phyloP scores from a whole-genome alignment of 2,797 vertebrate genomes.

The Lepus townsendii region DNA sequence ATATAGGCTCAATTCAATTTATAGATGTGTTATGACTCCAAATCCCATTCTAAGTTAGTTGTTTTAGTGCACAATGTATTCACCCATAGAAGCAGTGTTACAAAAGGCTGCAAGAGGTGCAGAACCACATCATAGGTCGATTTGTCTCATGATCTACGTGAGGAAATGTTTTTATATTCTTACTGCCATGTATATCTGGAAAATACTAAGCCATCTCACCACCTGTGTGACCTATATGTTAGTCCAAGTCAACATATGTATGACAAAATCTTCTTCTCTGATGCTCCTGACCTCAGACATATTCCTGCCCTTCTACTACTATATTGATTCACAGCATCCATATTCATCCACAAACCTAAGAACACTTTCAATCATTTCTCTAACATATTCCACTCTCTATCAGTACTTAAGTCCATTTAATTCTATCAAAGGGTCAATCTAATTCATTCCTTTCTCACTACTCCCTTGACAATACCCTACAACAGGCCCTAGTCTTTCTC shows the following conservation, averaged over 20 bases:
- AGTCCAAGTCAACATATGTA: neutral
- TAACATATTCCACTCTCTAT: neutral
- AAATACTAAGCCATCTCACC: neutral
- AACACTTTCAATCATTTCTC: neutral
- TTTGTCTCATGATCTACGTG: neutral
- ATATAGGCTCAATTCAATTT: slow-evolving; percentile 1
- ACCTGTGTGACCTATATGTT: neutral
- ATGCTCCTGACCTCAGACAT: neutral
- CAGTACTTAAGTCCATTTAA: neutral
- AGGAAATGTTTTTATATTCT: neutral
- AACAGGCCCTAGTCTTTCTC: neutral
- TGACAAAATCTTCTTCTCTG: neutral
- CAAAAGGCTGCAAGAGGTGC: neutral
- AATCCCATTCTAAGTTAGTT: neutral
- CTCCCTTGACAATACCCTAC: neutral
- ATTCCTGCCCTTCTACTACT: neutral
- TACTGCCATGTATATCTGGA: neutral
- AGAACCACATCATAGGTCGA: neutral
- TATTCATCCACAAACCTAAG: neutral
- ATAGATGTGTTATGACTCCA: neutral
- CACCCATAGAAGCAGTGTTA: neutral
- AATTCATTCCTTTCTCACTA: neutral
- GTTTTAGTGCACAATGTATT: neutral
- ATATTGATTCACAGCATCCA: neutral
- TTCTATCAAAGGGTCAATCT: neutral